Conservation (phyloP, 1,140 invertebrate species). For the Brachionus calyciflorus region DNA sequence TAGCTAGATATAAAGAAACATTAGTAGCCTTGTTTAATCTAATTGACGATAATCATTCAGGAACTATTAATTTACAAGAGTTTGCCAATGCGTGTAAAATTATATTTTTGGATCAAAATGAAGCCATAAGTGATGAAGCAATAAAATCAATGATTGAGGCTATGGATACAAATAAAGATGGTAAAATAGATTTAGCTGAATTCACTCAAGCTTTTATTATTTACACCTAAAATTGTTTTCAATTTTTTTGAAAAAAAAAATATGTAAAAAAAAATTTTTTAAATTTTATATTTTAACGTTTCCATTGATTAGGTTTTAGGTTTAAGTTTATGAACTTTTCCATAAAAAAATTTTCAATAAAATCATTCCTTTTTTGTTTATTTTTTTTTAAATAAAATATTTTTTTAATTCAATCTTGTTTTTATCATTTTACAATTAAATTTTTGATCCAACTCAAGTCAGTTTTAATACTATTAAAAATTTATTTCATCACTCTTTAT, state of each 20-base stretch:
- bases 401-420: no score
- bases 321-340: not conserved
- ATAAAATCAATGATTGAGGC: slow-evolving; percentile 74
- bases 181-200: slow-evolving; percentile 83
- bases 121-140: slow-evolving; percentile 44
- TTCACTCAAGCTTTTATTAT: slow-evolving; percentile 66
- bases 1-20: slow-evolving; percentile 41
- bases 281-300: not conserved
- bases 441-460: no score
- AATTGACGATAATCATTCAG: slow-evolving; percentile 45
- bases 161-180: slow-evolving; percentile 86
- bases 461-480: no score
- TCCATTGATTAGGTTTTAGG: no score
- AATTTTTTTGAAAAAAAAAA: not conserved
- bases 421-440: no score
- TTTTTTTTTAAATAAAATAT: not conserved
- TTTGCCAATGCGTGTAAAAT: slow-evolving; percentile 46
- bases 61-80: slow-evolving; percentile 45
- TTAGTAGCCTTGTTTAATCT: slow-evolving; percentile 39
- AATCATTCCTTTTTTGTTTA: slow-evolving; percentile 19
- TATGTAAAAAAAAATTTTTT: no score
- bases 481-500: no score
- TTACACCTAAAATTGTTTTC: slow-evolving; percentile 20
- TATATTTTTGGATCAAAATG: slow-evolving; percentile 45
- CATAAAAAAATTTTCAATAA: not conserved